Percentiles rank a stretch among this genome's conserved stretches.
These are phyloP conservation scores for Dasysyrphus albostriatus DNA, from an alignment of 2,888 invertebrate species.

Conservation along the genomic window DNA sequence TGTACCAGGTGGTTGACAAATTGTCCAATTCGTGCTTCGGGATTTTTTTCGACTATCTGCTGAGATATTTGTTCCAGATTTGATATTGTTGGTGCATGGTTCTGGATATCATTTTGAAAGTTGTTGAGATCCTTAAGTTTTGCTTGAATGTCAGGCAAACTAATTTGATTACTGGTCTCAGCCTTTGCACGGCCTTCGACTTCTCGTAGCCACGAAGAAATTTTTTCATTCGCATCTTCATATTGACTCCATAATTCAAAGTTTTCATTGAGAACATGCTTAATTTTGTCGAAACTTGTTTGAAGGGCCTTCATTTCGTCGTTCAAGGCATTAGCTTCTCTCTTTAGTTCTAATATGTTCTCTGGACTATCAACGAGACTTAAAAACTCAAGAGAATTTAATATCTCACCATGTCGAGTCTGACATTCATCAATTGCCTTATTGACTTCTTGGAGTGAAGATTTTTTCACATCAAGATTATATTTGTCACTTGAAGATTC, in stretches of 20 bases:
- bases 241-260: conserved; percentile 92
- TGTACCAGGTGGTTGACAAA: conserved; percentile 91
- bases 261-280: conserved; percentile 87
- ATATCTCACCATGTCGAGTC: conserved; percentile 87
- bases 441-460: conserved; percentile 91
- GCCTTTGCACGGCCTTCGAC: conserved; percentile 90
- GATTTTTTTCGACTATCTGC: conserved; percentile 89
- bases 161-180: conserved; percentile 90
- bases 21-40: conserved; percentile 93
- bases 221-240: conserved; percentile 89
- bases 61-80: conserved; percentile 89
- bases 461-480: conserved; percentile 95
- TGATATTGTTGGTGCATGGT: conserved; percentile 88
- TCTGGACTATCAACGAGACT: conserved; percentile 90
- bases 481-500: conserved; percentile 95
- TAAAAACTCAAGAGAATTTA: conserved; percentile 89
- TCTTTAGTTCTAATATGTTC: conserved; percentile 87
- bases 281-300: conserved; percentile 88
- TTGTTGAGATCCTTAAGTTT: conserved; percentile 88
- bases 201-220: conserved; percentile 91
- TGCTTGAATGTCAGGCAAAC: conserved; percentile 87
- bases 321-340: conserved; percentile 89
- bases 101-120: conserved; percentile 87
- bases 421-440: conserved; percentile 90
- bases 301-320: conserved; percentile 89